phyloP scores from a whole-genome alignment of 2,888 invertebrate species.

The Sicus ferrugineus region DNA sequence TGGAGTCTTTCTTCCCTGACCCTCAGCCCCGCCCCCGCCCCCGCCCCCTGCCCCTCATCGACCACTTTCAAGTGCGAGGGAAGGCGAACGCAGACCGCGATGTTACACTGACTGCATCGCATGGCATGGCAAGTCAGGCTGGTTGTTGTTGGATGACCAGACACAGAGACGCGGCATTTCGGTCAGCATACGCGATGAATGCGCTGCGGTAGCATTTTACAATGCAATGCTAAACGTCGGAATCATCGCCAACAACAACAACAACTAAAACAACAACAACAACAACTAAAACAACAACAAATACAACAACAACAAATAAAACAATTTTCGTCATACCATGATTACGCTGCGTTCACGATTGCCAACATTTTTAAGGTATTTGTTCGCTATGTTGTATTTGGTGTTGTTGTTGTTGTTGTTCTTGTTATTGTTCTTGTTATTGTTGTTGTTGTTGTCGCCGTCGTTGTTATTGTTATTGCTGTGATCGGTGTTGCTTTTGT shows the following conservation, averaged over 20 bases:
- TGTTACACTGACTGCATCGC: not conserved
- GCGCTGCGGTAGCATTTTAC: not conserved
- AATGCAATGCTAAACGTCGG: not conserved
- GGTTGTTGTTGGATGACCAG: constrained; percentile 5
- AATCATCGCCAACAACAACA: not conserved
- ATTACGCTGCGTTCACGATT: not conserved
- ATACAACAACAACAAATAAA: constrained; percentile 7
- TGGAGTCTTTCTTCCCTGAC: not conserved
- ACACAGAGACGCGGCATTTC: not conserved
- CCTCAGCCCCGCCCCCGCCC: not conserved
- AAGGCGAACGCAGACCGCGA: no score
- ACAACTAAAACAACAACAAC: not conserved
- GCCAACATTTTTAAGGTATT: not conserved
- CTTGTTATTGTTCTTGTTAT: not conserved
- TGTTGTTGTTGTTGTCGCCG: not conserved
- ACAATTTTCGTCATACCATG: constrained; percentile 1
- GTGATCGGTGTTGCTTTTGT: not conserved
- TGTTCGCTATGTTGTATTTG: not conserved
- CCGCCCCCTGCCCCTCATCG: not conserved
- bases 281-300: not conserved
- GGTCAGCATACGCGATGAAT: not conserved
- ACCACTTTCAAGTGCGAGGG: no score
- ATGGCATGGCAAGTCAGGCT: constrained; percentile 12
- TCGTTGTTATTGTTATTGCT: not conserved
- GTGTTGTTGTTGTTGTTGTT: not conserved